Base-by-base conservation (phyloP, 2,113 vertebrate genomes). In the Ptychochromis oligacanthus region DNA sequence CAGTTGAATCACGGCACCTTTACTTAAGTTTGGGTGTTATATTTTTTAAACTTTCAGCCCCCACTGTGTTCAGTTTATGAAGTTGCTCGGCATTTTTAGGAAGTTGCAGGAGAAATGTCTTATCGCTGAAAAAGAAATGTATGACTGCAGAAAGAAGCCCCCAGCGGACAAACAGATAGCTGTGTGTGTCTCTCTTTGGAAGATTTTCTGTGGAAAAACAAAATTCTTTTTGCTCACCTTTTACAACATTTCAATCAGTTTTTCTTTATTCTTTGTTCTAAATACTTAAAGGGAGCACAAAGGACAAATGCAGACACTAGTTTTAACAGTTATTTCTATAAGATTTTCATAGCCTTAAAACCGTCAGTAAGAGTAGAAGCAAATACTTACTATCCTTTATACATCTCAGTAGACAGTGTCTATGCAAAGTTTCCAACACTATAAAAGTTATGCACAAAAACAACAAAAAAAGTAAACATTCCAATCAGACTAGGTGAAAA, bases 1-100 rank as follows among this genome's bases (percentile, higher is more conserved):
- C 74, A 80, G n/a, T 12, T 72, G 75, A 85, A 81, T 62, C 46
- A 70, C 74, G 10, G 26, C 57, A 88, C 81, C 64, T 88, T 90
- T 85, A 59, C 52, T 88, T 18, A 80, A 80, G 81, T 83, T 79
- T 59, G 26, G 34, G 40, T 59, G 54, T 58, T 77, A 6, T 77
- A 18, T 38, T 52, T 61, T 82, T 67, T 80, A n/a, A 24, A 62
- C 61, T 72, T 67, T 62, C 34, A 54, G 79, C 70, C 56, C 46
- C 83, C 24, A 76, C 76, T 84, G 76, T 1, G 40, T 58, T 75
- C 57, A 31, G 54, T 78, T 85, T 81, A 81, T 26, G 70, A 85
- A 81, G 36, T 62, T 4, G 2, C 38, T 78, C 74, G 12, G 80
- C 75, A 84, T 22, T 79, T 59, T 81, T 61, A 72, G 59, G 28